Evolutionary conservation across 1,140 invertebrate genomes (phyloP).

Genomic region (Macrobrachium rosenbergii): DNA sequence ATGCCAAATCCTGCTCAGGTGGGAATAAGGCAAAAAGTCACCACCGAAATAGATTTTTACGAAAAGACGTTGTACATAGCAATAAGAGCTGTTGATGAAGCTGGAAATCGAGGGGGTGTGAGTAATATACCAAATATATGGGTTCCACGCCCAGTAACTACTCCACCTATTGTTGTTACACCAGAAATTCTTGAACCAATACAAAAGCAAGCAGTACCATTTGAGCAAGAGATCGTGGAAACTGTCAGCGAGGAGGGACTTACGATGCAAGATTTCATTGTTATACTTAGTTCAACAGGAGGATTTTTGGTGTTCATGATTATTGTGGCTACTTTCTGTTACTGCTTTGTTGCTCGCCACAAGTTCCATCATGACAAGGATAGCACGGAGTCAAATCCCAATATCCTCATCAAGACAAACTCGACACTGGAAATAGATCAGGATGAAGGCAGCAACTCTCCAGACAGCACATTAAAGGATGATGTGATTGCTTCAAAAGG

Average conservation of each 20-base stretch:
- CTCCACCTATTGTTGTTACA: conserved; percentile 51
- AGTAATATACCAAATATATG: conserved; percentile 75
- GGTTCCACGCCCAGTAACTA: conserved; percentile 69
- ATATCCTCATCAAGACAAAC: conserved; percentile 30
- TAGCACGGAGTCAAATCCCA: conserved; percentile 39
- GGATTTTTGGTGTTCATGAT: conserved; percentile 49
- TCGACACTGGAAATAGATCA: neutral
- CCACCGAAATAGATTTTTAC: neutral
- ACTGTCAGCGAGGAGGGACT: conserved; percentile 27
- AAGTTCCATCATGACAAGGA: conserved; percentile 35
- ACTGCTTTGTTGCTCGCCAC: conserved; percentile 30
- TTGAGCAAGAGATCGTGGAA: too few species aligned
- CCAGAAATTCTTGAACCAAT: conserved; percentile 36
- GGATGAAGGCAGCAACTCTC: conserved; percentile 20
- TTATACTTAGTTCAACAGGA: conserved; percentile 48
- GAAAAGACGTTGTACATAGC: conserved; percentile 70
- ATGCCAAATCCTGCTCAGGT: conserved; percentile 45
- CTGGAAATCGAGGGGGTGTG: conserved; percentile 71
- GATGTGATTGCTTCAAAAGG: neutral
- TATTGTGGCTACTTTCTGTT: conserved; percentile 47
- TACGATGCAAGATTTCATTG: conserved; percentile 48
- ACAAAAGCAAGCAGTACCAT: too few species aligned
- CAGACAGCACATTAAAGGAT: conserved; percentile 39
- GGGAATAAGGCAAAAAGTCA: conserved; percentile 40
- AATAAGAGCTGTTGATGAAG: conserved; percentile 72